Evolutionary conservation across 2,797 vertebrate genomes (phyloP).

Genomic region (Spheniscus humboldti): DNA sequence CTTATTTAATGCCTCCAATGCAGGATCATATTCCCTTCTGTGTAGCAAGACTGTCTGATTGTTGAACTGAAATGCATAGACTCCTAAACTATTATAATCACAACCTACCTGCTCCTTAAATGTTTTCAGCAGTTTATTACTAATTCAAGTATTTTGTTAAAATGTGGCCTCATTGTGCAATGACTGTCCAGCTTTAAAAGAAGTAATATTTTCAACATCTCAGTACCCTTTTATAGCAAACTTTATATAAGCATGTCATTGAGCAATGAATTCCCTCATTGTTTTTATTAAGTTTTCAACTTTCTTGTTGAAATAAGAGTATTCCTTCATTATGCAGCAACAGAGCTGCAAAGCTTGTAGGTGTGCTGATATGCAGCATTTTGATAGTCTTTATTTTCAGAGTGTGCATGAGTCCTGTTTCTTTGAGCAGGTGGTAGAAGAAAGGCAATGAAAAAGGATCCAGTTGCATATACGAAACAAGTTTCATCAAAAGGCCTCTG

Average conservation of each 20-base stretch:
- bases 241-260: background rate
- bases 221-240: background rate
- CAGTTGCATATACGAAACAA: background rate
- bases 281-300: background rate
- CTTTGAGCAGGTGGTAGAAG: background rate
- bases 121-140: conserved; percentile 46
- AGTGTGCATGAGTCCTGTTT: background rate
- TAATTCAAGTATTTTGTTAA: background rate
- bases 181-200: background rate
- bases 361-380: background rate
- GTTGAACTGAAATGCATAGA: background rate
- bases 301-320: background rate
- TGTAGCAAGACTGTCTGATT: background rate
- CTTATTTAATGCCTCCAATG: conserved; percentile 19
- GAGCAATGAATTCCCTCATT: background rate
- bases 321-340: background rate
- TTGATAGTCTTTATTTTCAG: background rate
- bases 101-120: background rate
- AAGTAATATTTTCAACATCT: background rate
- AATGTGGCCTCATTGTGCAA: background rate
- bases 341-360: background rate
- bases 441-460: background rate
- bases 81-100: background rate
- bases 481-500: background rate
- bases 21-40: background rate